These are phyloP conservation scores for Circaetus cinerascens DNA, from an alignment of 2,113 vertebrate species.

Conservation along the genomic window DNA sequence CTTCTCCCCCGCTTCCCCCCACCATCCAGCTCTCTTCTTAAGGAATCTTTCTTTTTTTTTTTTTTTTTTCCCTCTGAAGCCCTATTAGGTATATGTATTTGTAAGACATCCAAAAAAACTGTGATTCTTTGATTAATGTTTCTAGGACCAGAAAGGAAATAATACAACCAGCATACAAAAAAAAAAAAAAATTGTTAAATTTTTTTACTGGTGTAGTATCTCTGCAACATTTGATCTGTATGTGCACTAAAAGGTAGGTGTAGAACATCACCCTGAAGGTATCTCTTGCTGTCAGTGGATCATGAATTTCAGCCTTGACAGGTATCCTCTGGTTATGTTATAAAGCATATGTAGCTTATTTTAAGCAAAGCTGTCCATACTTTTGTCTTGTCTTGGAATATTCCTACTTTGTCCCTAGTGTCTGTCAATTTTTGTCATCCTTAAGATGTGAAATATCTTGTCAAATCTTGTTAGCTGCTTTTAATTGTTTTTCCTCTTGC, in stretches of 20 bases:
- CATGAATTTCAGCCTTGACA: background rate
- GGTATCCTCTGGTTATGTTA: background rate
- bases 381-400: background rate
- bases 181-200: background rate
- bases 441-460: background rate
- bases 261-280: background rate
- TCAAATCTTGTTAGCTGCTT: background rate
- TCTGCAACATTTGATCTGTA: background rate
- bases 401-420: background rate
- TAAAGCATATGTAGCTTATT: background rate
- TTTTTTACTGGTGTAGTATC: background rate
- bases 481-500: background rate
- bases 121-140: background rate
- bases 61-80: background rate
- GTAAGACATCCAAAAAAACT: background rate
- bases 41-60: background rate
- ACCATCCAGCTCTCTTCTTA: background rate
- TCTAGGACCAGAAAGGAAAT: background rate
- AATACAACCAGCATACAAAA: background rate
- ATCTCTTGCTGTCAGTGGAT: background rate
- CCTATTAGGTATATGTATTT: background rate
- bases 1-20: background rate
- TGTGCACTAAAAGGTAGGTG: background rate
- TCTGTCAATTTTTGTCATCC: background rate
- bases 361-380: background rate